These are phyloP conservation scores for Merops nubicus DNA, from an alignment of 2,113 vertebrate species.

Conservation along the genomic window DNA sequence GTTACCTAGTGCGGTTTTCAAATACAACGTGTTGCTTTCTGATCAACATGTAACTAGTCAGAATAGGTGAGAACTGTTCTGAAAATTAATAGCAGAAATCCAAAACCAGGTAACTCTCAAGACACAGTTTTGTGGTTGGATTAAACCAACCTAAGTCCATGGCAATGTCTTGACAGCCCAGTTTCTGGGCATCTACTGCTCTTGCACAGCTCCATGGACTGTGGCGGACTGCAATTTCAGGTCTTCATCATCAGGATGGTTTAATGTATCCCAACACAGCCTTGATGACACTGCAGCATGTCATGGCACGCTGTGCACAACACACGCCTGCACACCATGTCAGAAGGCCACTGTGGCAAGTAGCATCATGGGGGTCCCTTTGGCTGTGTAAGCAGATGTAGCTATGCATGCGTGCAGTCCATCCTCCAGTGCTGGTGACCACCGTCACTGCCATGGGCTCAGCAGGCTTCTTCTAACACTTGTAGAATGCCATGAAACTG, in stretches of 20 bases:
- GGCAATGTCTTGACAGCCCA: background rate
- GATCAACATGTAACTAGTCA: background rate
- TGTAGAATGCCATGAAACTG: background rate
- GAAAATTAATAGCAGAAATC: background rate
- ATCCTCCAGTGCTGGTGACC: background rate
- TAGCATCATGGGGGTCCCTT: background rate
- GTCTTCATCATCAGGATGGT: fast-evolving
- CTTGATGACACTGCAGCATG: background rate
- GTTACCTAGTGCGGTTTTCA: background rate
- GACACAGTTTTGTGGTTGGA: background rate
- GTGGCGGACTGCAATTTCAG: background rate
- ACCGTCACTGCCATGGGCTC: background rate
- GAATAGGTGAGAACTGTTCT: background rate
- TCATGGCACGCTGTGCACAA: background rate
- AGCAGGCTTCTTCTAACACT: background rate
- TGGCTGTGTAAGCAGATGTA: background rate
- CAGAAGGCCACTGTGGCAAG: background rate
- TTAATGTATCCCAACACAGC: background rate
- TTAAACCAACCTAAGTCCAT: fast-evolving
- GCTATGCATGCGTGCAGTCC: fast-evolving
- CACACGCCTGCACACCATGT: background rate
- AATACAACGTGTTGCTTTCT: background rate
- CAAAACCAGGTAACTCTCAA: background rate
- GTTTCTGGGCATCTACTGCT: background rate
- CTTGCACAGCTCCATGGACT: background rate